These are phyloP conservation scores for Conus ventricosus DNA, from an alignment of 1,140 invertebrate species.

Conservation along the genomic window DNA sequence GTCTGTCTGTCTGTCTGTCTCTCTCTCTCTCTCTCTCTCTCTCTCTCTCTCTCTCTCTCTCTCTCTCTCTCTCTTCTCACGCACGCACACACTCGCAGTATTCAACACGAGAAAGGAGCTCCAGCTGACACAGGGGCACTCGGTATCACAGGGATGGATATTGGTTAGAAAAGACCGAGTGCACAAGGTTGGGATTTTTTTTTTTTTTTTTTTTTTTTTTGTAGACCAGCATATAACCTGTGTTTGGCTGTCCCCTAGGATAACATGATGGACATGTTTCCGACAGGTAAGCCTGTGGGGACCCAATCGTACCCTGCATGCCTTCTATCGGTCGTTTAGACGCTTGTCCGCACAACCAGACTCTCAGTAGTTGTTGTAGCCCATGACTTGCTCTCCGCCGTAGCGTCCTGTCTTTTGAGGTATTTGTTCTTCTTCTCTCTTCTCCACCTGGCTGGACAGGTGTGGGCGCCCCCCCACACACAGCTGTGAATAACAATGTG, in stretches of 20 bases:
- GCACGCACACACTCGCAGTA: no score
- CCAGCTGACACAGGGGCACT: no score
- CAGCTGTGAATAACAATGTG: neutral
- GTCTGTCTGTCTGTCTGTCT: no score
- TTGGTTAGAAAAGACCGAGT: no score
- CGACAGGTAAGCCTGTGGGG: conserved; percentile 21
- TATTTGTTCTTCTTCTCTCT: neutral
- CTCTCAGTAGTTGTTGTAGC: conserved; percentile 19
- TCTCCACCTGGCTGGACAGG: neutral
- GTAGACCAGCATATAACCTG: no score
- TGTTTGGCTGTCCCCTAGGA: neutral
- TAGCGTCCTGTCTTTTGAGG: neutral
- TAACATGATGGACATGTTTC: conserved; percentile 4
- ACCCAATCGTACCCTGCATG: neutral
- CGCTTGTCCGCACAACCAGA: neutral
- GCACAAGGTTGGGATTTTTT: no score
- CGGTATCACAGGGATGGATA: no score
- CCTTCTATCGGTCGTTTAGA: conserved; percentile 20
- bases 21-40: no score
- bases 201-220: no score
- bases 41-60: no score
- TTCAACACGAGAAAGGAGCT: no score
- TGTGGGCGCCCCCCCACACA: neutral
- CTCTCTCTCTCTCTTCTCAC: no score
- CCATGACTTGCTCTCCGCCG: neutral